These are phyloP conservation scores for Brachyrhaphis roseni DNA, from an alignment of 2,797 vertebrate genomes.

Conservation along the genomic window DNA sequence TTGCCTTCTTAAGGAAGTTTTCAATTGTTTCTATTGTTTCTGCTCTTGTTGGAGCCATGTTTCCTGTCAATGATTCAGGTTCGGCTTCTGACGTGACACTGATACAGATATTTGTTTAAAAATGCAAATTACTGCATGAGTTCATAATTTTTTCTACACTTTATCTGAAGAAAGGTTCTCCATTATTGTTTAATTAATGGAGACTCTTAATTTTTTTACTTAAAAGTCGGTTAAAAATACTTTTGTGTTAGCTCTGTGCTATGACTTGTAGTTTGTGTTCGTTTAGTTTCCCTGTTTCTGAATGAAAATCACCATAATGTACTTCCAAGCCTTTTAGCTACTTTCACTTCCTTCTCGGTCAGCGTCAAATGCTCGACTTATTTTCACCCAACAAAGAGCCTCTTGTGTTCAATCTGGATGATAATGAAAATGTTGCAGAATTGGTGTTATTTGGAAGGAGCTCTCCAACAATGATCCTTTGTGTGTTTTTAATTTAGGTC, in stretches of 20 bases:
- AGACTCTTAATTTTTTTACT: no score
- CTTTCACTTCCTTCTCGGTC: background rate
- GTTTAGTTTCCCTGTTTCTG: background rate
- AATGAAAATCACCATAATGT: background rate
- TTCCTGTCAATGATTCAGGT: background rate
- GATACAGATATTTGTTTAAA: background rate
- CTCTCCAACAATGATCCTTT: conserved; percentile 16
- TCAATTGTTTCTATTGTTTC: background rate
- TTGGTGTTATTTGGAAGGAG: background rate
- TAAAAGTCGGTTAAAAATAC: background rate
- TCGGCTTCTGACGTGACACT: background rate
- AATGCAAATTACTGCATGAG: background rate
- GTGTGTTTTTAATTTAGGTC: conserved; percentile 32
- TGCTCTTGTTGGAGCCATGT: background rate
- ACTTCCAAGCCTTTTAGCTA: background rate
- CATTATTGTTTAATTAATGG: no score
- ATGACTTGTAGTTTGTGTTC: background rate
- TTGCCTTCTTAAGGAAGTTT: background rate
- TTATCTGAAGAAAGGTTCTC: background rate
- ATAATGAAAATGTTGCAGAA: background rate
- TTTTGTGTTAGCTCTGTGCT: background rate
- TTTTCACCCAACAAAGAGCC: background rate
- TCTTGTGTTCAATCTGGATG: background rate
- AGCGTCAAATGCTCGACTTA: background rate
- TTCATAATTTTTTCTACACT: background rate